phyloP scores from a whole-genome alignment of 2,113 vertebrate genomes.

The Cercocebus atys region DNA sequence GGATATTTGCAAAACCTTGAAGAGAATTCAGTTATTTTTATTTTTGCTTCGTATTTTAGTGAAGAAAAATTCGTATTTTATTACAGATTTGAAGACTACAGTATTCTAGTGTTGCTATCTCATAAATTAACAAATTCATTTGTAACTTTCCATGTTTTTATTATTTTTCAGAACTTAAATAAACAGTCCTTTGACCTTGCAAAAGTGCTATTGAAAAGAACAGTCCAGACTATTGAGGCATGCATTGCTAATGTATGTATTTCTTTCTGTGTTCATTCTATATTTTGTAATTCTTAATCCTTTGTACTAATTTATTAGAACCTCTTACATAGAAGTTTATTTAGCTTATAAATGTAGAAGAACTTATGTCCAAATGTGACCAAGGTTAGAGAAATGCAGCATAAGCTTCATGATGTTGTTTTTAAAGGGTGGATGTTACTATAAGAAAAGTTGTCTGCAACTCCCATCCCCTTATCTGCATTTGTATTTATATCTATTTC shows the following conservation, averaged over 20 bases:
- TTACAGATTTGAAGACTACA: not conserved
- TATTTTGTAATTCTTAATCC: constrained; percentile 14
- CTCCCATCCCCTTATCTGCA: not conserved
- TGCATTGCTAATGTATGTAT: constrained; percentile 97
- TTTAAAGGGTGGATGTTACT: not conserved
- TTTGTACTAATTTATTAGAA: not conserved
- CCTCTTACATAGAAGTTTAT: not conserved
- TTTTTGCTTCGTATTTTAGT: constrained; percentile 30
- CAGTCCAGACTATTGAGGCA: constrained; percentile 97
- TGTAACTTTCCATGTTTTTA: constrained; percentile 35
- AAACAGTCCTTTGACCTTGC: constrained; percentile 99
- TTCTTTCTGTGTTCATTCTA: constrained; percentile 12
- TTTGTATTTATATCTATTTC: not conserved
- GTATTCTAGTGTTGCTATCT: not conserved
- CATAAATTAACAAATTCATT: constrained; percentile 23
- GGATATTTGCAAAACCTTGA: not conserved
- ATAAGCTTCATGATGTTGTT: not conserved
- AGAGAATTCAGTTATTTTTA: not conserved
- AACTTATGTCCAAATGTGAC: not conserved
- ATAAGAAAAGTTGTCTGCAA: not conserved
- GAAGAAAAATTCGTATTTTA: too few species aligned
- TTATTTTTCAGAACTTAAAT: constrained; percentile 94
- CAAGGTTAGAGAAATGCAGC: not conserved
- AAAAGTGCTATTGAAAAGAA: constrained; percentile 97
- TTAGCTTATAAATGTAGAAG: not conserved